A percentile compares a stretch with the other conserved stretches of the same genome.
phyloP scores from a whole-genome alignment of 2,113 vertebrate genomes.

The Nansenia antarctica region DNA sequence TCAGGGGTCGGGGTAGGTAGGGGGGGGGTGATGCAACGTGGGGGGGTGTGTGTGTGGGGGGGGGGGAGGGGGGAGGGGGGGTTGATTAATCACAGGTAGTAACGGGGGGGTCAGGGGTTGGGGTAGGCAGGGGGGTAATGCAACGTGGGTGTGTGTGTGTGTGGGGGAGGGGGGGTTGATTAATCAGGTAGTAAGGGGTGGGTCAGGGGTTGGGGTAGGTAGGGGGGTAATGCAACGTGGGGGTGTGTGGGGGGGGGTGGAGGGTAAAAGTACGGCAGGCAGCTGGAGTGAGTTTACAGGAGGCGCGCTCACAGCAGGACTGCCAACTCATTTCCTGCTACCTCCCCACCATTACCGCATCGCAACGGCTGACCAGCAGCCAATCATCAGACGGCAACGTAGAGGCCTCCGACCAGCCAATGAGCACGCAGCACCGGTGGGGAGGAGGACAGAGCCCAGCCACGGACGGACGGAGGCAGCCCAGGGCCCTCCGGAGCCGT shows the following conservation, averaged over 20 bases:
- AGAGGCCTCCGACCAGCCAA: conserved; percentile 10
- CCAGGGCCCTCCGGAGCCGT: not conserved
- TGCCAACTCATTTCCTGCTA: conserved; percentile 49
- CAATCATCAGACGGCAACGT: too few relatives aligned
- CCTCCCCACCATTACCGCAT: conserved; percentile 19
- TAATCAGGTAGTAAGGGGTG: not conserved
- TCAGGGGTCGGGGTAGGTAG: too few relatives aligned
- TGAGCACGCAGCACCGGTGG: not conserved
- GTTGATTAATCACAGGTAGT: not conserved
- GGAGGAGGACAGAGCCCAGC: not conserved
- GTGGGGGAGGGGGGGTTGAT: not conserved
- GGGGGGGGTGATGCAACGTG: too few relatives aligned
- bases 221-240: too few relatives aligned
- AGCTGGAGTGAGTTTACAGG: conserved; percentile 58
- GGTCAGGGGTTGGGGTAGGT: too few relatives aligned
- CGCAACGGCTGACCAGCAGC: conserved; percentile 4
- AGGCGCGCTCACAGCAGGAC: conserved; percentile 45
- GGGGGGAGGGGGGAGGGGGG: not conserved
- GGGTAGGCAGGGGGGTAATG: too few relatives aligned
- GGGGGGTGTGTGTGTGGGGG: not conserved
- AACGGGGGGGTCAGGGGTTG: not conserved
- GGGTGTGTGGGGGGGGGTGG: not conserved
- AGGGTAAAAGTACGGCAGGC: conserved; percentile 27
- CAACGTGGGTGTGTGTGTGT: too few relatives aligned
- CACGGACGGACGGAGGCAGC: not conserved